Evolutionary conservation across 2,113 vertebrate species (phyloP).

Genomic region (Crotalus viridis): DNA sequence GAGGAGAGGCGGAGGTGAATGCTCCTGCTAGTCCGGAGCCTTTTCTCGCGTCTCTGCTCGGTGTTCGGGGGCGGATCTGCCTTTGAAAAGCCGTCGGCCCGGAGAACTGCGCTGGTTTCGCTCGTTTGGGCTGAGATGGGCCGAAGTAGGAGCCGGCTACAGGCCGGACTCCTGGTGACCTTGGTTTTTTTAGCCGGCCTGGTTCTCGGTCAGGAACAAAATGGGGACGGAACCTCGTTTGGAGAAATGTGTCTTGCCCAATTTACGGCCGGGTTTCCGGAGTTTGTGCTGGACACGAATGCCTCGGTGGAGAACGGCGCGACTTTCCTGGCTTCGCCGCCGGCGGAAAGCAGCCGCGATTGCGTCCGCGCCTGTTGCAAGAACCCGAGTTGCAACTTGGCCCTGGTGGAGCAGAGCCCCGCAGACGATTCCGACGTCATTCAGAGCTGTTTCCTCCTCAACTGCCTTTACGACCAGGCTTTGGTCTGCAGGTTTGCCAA

Average conservation of each 20-base stretch:
- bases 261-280: constrained; percentile 73
- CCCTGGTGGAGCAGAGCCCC: constrained; percentile 75
- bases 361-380: constrained; percentile 86
- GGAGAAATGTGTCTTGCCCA: constrained; percentile 69
- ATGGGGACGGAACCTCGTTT: neutral
- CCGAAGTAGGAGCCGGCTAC: neutral
- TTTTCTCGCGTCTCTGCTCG: neutral
- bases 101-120: neutral
- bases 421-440: constrained; percentile 61
- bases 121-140: constrained; percentile 26
- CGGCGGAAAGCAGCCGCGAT: constrained; percentile 64
- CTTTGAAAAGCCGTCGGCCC: too few species aligned
- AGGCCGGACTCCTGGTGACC: neutral
- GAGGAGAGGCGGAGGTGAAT: neutral
- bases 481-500: constrained; percentile 86
- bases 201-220: neutral
- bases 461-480: constrained; percentile 86
- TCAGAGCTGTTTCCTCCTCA: constrained; percentile 83
- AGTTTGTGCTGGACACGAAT: constrained; percentile 83
- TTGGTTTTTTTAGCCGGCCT: rapidly evolving
- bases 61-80: neutral
- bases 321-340: constrained; percentile 79
- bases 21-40: neutral
- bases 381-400: constrained; percentile 80
- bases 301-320: constrained; percentile 87